A percentile compares a stretch with the other conserved stretches of the same genome.
phyloP scores from a whole-genome alignment of 1,140 invertebrate species.

The Megathymus violae region DNA sequence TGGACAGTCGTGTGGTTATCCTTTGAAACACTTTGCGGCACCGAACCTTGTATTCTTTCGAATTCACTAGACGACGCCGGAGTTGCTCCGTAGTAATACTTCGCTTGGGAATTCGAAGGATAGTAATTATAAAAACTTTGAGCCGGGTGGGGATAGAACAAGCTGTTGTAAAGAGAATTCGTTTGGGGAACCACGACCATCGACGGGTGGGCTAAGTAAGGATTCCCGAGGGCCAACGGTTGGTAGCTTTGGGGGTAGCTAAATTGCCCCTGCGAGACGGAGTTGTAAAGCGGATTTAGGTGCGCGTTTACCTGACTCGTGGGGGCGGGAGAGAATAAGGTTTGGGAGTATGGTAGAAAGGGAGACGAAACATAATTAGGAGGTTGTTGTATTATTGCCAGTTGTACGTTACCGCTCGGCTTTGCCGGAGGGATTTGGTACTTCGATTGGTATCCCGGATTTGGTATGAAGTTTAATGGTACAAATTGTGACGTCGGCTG shows the following conservation, averaged over 20 bases:
- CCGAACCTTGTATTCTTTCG: slow-evolving; percentile 58
- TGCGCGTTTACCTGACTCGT: slow-evolving; percentile 48
- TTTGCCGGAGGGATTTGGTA: slow-evolving; percentile 68
- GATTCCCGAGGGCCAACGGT: slow-evolving; percentile 47
- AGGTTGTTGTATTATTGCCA: slow-evolving; percentile 63
- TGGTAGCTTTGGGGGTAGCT: slow-evolving; percentile 58
- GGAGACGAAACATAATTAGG: slow-evolving; percentile 45
- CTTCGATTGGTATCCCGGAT: slow-evolving; percentile 69
- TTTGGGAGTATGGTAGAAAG: slow-evolving; percentile 57
- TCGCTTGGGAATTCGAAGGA: slow-evolving; percentile 67
- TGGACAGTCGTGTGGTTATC: slow-evolving; percentile 59
- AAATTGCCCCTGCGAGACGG: slow-evolving; percentile 53
- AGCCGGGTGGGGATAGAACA: slow-evolving; percentile 59
- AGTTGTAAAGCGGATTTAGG: slow-evolving; percentile 33
- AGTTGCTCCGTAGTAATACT: slow-evolving; percentile 63
- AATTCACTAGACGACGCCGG: slow-evolving; percentile 55
- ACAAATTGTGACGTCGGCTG: slow-evolving; percentile 57
- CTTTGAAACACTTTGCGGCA: slow-evolving; percentile 53
- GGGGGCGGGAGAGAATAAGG: slow-evolving; percentile 51
- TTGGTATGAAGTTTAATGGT: slow-evolving; percentile 70
- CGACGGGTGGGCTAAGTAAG: slow-evolving; percentile 63
- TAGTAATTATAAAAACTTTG: slow-evolving; percentile 78
- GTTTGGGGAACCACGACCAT: slow-evolving; percentile 70
- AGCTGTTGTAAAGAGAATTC: slow-evolving; percentile 67
- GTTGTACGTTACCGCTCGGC: slow-evolving; percentile 59